A percentile compares a stretch with the other conserved stretches of the same genome.
These are phyloP conservation scores for Phymorhynchus buccinoides DNA, from an alignment of 1,140 invertebrate species.

Conservation along the genomic window DNA sequence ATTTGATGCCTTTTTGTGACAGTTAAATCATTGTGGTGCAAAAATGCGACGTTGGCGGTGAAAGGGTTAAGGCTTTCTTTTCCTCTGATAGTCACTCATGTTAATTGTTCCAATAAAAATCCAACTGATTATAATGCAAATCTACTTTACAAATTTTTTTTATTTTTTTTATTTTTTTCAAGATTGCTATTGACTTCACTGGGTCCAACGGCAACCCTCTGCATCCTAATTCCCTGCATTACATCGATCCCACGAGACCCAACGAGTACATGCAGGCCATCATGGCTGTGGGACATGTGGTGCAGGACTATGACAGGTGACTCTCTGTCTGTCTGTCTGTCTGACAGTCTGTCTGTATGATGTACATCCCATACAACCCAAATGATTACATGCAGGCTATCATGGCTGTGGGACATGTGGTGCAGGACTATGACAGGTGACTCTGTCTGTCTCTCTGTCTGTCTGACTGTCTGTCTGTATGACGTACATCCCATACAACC, in stretches of 20 bases:
- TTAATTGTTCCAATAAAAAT: too few relatives aligned
- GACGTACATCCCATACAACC: too few relatives aligned
- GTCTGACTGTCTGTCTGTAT: neutral
- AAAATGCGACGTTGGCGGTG: too few relatives aligned
- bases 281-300: slow-evolving; percentile 77
- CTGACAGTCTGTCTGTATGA: neutral
- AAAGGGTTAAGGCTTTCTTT: too few relatives aligned
- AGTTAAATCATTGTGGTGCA: too few relatives aligned
- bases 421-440: too few relatives aligned
- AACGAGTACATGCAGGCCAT: slow-evolving; percentile 74
- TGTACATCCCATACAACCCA: too few relatives aligned
- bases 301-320: slow-evolving; percentile 78
- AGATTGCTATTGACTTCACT: slow-evolving; percentile 80
- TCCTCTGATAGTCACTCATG: too few relatives aligned
- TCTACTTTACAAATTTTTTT: neutral
- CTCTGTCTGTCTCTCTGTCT: neutral
- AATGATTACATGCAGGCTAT: too few relatives aligned
- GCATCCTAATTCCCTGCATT: slow-evolving; percentile 75
- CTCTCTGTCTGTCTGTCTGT: neutral
- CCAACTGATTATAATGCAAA: too few relatives aligned
- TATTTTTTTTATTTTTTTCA: neutral
- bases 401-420: too few relatives aligned
- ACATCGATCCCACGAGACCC: slow-evolving; percentile 62
- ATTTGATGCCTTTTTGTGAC: too few relatives aligned
- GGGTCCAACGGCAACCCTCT: slow-evolving; percentile 79